These are phyloP conservation scores for Eupithecia pulchellata DNA, from an alignment of 2,888 invertebrate genomes.

Conservation along the genomic window DNA sequence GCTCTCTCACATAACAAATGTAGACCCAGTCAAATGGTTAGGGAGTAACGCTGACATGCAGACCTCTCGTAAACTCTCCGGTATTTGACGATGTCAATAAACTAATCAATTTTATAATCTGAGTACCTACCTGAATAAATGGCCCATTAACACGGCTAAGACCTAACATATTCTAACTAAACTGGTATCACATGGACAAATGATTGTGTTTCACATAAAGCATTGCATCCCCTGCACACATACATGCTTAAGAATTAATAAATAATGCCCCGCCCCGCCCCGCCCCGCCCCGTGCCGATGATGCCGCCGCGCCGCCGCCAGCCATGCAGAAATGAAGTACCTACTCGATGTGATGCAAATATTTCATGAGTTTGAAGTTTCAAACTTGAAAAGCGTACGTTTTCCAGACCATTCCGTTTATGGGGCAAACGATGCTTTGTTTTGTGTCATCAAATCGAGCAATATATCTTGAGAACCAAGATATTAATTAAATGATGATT, in stretches of 20 bases:
- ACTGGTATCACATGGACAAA: background rate
- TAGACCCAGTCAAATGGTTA: background rate
- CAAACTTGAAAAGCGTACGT: background rate
- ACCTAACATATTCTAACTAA: background rate
- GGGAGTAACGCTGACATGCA: background rate
- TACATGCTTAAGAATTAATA: background rate
- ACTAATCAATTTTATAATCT: background rate
- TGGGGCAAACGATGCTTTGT: background rate
- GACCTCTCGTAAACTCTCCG: background rate
- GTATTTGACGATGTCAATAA: background rate
- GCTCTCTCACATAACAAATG: background rate
- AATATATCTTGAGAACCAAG: background rate
- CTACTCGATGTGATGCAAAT: conserved; percentile 3
- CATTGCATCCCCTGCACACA: background rate
- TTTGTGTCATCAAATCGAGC: background rate
- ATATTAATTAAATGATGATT: background rate
- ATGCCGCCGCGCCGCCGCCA: too few relatives aligned
- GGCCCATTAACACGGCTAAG: background rate
- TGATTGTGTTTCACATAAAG: background rate
- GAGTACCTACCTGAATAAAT: background rate
- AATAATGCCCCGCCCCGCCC: background rate
- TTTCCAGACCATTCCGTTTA: background rate
- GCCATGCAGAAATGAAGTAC: background rate
- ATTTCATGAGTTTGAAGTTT: conserved; percentile 6
- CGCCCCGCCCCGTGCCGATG: too few relatives aligned